Evolutionary conservation across 2,797 vertebrate genomes (phyloP), one percentile per base, ranked within the genome.

Genomic region (Carapus acus): DNA sequence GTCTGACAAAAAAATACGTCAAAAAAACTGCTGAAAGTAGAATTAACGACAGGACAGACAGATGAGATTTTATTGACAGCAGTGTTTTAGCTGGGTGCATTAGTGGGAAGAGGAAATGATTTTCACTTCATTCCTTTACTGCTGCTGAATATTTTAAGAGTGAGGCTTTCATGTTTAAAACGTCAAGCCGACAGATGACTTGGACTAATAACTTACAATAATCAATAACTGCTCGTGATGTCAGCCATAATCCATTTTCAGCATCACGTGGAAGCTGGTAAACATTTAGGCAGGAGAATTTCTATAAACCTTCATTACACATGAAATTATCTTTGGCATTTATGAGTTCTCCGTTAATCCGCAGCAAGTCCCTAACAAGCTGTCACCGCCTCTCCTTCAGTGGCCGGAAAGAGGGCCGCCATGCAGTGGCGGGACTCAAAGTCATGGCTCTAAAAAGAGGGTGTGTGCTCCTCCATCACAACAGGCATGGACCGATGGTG

Each of bases 101-200:
- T 71, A 74, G 65, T 20, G 57, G 15, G 56, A 65, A 67, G 69
- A 67, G 55, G 73, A 67, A 78, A 74, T 62, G 73, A 67, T 69
- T 73, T 71, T 69, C 68, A 74, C 71, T 76, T 58, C 54, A 36
- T 70, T 51, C 74, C 69, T 78, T 74, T 71, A 69, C 62, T 8
- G 46, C 66, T 49, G 68, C 52, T 69, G 71, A 76, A 78, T 73
- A 71, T 71, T 78, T 74, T 49, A 80, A 68, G 60, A 74, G 63
- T 54, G 18, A 53, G 66, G 74, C 74, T 76, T 75, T 80, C 65
- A 68, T 40, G 40, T 33, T 56, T 71, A 51, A 77, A 50, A 67
- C 13, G 38, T 54, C 3, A 4, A 53, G 57, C 7, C 2, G 29
- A 7, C 8, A 24, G 8, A 27, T 29, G 46, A 53, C 21, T 20